Conservation (phyloP, 2,797 vertebrate species). For the Choloepus didactylus region DNA sequence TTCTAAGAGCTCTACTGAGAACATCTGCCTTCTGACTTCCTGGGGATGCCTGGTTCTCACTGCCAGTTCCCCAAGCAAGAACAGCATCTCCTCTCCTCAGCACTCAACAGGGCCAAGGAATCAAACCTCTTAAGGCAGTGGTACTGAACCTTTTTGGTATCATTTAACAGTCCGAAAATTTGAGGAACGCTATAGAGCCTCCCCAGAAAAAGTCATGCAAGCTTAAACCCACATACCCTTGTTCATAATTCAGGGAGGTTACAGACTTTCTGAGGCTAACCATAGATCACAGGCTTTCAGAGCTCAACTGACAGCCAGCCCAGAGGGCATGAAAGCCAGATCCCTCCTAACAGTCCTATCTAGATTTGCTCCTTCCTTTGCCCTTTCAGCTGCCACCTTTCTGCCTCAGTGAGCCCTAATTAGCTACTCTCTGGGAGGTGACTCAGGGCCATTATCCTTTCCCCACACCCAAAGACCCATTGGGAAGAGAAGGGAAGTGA, state of each 20-base stretch:
- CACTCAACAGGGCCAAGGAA: background rate
- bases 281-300: background rate
- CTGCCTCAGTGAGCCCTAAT: slow-evolving; percentile 69
- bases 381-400: slow-evolving; percentile 45
- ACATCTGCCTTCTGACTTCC: background rate
- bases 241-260: background rate
- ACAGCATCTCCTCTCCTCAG: background rate
- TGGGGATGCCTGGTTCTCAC: background rate
- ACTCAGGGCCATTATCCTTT: slow-evolving; percentile 80
- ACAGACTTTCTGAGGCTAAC: background rate
- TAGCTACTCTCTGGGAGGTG: slow-evolving; percentile 72
- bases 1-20: background rate
- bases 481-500: slow-evolving; percentile 72
- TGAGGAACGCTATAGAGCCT: background rate
- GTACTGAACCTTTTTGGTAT: background rate
- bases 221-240: background rate
- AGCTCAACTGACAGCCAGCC: background rate
- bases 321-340: background rate
- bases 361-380: background rate
- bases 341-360: background rate
- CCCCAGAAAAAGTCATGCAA: background rate
- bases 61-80: background rate
- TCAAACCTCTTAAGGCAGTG: background rate
- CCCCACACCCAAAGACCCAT: slow-evolving; percentile 62
- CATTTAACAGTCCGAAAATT: slow-evolving; percentile 33